phyloP scores from a whole-genome alignment of 2,888 invertebrate species.

The Caenorhabditis sp. region DNA sequence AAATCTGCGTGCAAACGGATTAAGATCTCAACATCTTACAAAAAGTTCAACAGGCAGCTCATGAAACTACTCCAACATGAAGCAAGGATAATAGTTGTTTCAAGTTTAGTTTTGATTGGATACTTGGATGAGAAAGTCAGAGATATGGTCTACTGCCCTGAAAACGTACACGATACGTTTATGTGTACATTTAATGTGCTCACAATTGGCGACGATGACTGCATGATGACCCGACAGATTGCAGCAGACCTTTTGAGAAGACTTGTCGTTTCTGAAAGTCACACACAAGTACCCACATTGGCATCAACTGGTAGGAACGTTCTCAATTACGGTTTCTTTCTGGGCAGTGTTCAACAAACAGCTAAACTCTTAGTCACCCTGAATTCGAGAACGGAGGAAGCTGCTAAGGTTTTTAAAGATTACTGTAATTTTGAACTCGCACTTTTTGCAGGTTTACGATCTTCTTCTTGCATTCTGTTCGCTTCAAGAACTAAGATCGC shows the following conservation, averaged over 20 bases:
- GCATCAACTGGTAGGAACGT: constrained; percentile 77
- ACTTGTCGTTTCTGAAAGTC: constrained; percentile 79
- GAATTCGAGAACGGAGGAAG: constrained; percentile 77
- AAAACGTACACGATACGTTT: constrained; percentile 84
- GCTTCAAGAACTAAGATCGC: constrained; percentile 78
- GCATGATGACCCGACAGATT: constrained; percentile 83
- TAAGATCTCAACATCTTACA: constrained; percentile 74
- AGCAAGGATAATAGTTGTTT: constrained; percentile 78
- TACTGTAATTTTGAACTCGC: too few relatives aligned
- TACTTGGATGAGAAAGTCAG: constrained; percentile 76
- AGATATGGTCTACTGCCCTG: constrained; percentile 76
- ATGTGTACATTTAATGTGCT: constrained; percentile 84
- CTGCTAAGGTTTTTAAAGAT: constrained; percentile 69
- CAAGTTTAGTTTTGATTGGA: constrained; percentile 77
- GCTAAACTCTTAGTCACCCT: constrained; percentile 71
- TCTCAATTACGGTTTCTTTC: constrained; percentile 75
- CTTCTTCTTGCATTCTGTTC: constrained; percentile 83
- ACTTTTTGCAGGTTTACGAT: constrained; percentile 84
- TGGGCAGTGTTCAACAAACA: constrained; percentile 72
- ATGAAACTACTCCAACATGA: constrained; percentile 73
- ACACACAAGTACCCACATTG: constrained; percentile 66
- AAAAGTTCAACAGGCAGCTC: constrained; percentile 70
- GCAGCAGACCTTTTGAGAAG: constrained; percentile 84
- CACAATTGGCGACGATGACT: constrained; percentile 80
- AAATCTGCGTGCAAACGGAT: constrained; percentile 74